Percentiles rank a stretch among this genome's conserved stretches.
phyloP scores from a whole-genome alignment of 2,888 invertebrate species.

The Cataglyphis rosenhaueri region DNA sequence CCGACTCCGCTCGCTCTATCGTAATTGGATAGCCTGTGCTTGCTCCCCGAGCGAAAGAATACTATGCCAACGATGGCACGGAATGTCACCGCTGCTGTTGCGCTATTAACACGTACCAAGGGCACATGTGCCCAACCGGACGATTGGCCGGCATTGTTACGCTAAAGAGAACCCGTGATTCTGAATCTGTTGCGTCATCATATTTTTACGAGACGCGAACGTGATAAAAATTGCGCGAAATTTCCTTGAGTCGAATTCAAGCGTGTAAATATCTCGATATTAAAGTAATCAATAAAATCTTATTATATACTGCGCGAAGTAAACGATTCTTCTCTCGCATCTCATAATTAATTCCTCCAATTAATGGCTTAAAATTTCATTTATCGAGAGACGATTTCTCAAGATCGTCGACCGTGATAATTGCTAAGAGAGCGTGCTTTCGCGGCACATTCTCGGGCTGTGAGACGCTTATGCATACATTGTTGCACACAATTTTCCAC shows the following conservation, averaged over 20 bases:
- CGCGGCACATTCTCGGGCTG: neutral
- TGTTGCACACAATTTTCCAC: neutral
- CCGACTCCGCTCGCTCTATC: conserved; percentile 59
- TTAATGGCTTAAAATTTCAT: neutral
- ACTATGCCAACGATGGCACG: conserved; percentile 30
- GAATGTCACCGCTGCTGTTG: conserved; percentile 53
- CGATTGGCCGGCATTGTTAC: conserved; percentile 45
- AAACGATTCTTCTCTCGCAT: neutral
- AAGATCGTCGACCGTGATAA: neutral
- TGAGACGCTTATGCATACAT: neutral
- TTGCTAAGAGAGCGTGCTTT: neutral
- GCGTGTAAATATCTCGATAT: neutral
- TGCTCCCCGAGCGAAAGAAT: conserved; percentile 31
- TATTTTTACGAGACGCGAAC: neutral
- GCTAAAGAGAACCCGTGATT: conserved; percentile 11
- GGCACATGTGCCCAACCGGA: conserved; percentile 44
- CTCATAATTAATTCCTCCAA: neutral
- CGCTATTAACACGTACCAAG: conserved; percentile 57
- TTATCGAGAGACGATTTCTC: conserved; percentile 6
- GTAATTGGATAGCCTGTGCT: conserved; percentile 65
- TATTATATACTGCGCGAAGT: neutral
- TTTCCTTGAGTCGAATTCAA: neutral
- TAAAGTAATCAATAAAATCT: neutral
- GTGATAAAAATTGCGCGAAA: neutral
- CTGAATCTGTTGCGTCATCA: conserved; percentile 13